Conservation (phyloP, 2,113 vertebrate species). For the Etia nguti region DNA sequence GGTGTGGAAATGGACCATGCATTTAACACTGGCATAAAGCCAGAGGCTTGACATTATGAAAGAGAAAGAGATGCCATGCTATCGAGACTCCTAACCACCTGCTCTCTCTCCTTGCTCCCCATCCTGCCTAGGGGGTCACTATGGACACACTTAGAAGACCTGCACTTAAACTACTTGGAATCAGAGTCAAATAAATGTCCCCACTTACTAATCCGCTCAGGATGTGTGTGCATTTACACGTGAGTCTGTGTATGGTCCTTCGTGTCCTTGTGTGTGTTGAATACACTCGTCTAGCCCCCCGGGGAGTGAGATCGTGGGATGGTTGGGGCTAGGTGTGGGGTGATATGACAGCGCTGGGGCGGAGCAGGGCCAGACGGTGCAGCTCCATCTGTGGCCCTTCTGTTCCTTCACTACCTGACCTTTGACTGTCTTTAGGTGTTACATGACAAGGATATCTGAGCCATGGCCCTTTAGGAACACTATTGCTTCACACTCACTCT, state of each 20-base stretch:
- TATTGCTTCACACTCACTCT: background rate
- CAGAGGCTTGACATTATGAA: conserved; percentile 45
- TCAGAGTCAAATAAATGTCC: conserved; percentile 8
- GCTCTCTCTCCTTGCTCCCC: conserved; percentile 2
- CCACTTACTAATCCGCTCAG: conserved; percentile 13
- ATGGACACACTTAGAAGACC: conserved; percentile 16
- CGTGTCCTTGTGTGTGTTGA: background rate
- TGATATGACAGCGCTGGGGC: conserved; percentile 56
- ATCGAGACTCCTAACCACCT: conserved; percentile 29
- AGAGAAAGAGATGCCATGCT: background rate
- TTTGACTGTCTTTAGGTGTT: conserved; percentile 71
- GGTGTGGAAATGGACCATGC: background rate
- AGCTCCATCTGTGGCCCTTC: conserved; percentile 70
- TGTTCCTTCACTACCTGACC: conserved; percentile 60
- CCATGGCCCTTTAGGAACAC: conserved; percentile 5
- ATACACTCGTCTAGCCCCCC: background rate
- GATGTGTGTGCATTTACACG: background rate
- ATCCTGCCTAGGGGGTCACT: conserved; percentile 19
- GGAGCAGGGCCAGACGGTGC: conserved; percentile 22
- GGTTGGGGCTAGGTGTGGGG: background rate
- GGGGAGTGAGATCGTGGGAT: conserved; percentile 10
- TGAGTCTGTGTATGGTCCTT: background rate
- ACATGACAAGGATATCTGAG: conserved; percentile 59
- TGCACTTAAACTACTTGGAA: background rate
- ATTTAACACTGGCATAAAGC: conserved; percentile 44